Percentiles rank a stretch among this genome's conserved stretches.
phyloP scores from a whole-genome alignment of 2,113 vertebrate genomes.

The Myodes glareolus region DNA sequence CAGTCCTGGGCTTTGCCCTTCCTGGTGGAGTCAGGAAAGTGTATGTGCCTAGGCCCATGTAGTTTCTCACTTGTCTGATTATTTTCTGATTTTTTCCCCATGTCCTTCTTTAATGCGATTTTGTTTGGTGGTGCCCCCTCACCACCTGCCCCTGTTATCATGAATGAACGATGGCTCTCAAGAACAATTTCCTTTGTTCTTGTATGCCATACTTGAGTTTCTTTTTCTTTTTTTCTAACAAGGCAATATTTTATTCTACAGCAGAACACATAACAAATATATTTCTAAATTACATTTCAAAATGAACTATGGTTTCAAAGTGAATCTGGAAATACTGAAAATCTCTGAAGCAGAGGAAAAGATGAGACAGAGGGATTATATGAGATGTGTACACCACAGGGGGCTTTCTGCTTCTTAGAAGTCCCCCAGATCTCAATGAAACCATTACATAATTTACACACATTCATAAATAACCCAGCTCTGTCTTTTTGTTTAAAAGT shows the following conservation, averaged over 20 bases:
- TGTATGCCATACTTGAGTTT: not conserved
- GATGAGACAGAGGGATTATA: constrained; percentile 57
- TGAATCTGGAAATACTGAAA: constrained; percentile 50
- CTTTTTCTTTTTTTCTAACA: not conserved
- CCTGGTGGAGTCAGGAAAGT: not conserved
- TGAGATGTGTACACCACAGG: constrained; percentile 63
- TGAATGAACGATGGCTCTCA: not conserved
- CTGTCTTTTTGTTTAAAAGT: constrained; percentile 56
- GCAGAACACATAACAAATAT: constrained; percentile 33
- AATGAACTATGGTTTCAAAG: constrained; percentile 70
- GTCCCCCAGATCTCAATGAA: constrained; percentile 58
- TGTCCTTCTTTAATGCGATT: not conserved
- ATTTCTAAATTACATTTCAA: constrained; percentile 62
- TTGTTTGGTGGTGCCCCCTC: not conserved
- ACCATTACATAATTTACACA: constrained; percentile 26
- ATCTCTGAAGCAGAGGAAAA: constrained; percentile 51
- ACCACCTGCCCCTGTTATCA: not conserved
- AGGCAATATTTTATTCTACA: constrained; percentile 38
- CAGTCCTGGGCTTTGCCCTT: not conserved
- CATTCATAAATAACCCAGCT: constrained; percentile 52
- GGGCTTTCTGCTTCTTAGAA: constrained; percentile 49
- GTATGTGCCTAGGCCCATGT: not conserved
- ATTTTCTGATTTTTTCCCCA: not conserved
- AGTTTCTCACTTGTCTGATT: not conserved
- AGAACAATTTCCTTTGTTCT: not conserved